These are phyloP conservation scores for Hoplias malabaricus DNA, from an alignment of 2,113 vertebrate genomes.

Conservation along the genomic window DNA sequence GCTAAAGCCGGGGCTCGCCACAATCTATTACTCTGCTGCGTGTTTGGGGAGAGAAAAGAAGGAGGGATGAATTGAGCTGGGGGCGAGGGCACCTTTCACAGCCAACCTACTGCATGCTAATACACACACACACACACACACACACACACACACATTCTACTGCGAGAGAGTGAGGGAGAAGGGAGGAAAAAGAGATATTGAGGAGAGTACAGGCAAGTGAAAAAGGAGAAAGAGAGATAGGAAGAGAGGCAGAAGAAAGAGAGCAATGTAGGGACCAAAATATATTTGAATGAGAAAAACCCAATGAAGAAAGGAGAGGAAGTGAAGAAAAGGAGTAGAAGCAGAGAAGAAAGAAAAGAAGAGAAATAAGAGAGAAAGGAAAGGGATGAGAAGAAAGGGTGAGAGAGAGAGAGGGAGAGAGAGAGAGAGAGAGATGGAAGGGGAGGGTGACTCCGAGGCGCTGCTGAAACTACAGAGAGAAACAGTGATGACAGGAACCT, in stretches of 20 bases:
- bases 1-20: constrained; percentile 50
- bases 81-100: constrained; percentile 59
- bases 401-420: background rate
- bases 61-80: constrained; percentile 36
- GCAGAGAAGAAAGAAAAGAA: background rate
- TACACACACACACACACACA: constrained; percentile 41
- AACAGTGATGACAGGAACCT: constrained; percentile 6
- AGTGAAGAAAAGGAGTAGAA: background rate
- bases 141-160: constrained; percentile 14
- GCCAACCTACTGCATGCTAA: constrained; percentile 67
- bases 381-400: background rate
- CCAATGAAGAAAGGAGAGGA: background rate
- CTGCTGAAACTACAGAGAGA: background rate
- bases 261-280: too few species aligned
- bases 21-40: constrained; percentile 63
- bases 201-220: background rate
- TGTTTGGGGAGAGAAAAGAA: constrained; percentile 58
- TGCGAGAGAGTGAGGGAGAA: background rate
- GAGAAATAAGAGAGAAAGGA: background rate
- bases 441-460: background rate
- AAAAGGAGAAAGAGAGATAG: background rate
- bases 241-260: too few species aligned
- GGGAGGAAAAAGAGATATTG: constrained; percentile 37
- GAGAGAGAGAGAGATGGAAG: too few species aligned
- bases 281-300: background rate